Conservation (phyloP, 2,797 vertebrate genomes). For the Orestias chungarensis region DNA sequence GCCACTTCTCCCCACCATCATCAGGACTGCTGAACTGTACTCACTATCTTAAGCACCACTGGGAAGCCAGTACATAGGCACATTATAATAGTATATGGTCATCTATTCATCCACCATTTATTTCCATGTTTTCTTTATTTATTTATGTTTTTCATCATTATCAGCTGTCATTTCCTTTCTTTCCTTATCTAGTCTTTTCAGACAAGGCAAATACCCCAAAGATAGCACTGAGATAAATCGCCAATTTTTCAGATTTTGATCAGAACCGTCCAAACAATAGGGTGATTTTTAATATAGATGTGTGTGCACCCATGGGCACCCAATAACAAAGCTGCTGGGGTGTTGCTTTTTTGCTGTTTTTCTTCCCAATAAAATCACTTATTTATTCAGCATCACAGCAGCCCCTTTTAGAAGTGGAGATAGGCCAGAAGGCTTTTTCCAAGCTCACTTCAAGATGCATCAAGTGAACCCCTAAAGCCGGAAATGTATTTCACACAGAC, state of each 20-base stretch:
- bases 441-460: background rate
- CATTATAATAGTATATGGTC: slow-evolving; percentile 36
- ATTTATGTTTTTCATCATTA: slow-evolving; percentile 46
- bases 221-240: slow-evolving; percentile 67
- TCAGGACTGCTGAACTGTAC: slow-evolving; percentile 38
- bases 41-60: slow-evolving; percentile 43
- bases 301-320: slow-evolving; percentile 41
- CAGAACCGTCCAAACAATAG: slow-evolving; percentile 56
- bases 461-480: background rate
- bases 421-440: background rate
- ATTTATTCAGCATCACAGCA: slow-evolving; percentile 27
- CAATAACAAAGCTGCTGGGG: slow-evolving; percentile 38
- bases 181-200: slow-evolving; percentile 66
- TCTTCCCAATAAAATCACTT: slow-evolving; percentile 1
- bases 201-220: slow-evolving; percentile 66
- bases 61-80: slow-evolving; percentile 29
- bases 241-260: slow-evolving; percentile 70
- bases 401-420: slow-evolving; percentile 27
- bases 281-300: slow-evolving; percentile 84
- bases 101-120: slow-evolving; percentile 11
- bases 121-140: slow-evolving; percentile 46
- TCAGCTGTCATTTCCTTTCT: slow-evolving; percentile 70
- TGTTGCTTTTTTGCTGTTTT: slow-evolving; percentile 17
- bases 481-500: background rate
- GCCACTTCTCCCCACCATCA: slow-evolving; percentile 26